Evolutionary conservation across 2,888 invertebrate genomes (phyloP).

Genomic region (Drosophila crucigera): DNA sequence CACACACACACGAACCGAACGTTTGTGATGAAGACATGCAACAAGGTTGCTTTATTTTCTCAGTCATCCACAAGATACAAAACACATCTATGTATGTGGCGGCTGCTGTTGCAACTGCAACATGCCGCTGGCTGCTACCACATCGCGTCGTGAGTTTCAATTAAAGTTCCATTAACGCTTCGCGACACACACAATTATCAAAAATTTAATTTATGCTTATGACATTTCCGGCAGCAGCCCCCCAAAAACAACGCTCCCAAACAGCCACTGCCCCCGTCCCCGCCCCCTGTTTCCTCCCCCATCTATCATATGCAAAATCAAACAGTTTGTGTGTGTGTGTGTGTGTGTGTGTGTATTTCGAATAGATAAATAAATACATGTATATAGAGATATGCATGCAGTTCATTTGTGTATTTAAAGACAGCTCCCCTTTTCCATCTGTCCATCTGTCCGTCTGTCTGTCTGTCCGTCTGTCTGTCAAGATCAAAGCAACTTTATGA

Average conservation of each 20-base stretch:
- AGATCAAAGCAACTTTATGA: constrained; percentile 72
- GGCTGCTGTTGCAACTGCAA: constrained; percentile 11
- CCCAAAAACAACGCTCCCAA: background rate
- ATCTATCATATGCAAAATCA: constrained; percentile 47
- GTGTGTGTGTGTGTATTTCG: constrained; percentile 10
- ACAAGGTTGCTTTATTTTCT: constrained; percentile 50
- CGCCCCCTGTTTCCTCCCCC: background rate
- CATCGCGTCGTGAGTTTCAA: constrained; percentile 68
- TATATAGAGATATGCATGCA: constrained; percentile 30
- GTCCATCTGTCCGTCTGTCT: constrained; percentile 8
- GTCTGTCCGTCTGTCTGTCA: constrained; percentile 32
- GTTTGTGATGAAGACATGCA: constrained; percentile 51
- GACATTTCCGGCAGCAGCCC: constrained; percentile 74
- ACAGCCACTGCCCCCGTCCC: background rate
- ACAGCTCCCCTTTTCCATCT: constrained; percentile 41
- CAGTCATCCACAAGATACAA: constrained; percentile 50
- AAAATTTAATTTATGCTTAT: constrained; percentile 78
- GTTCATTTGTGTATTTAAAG: constrained; percentile 65
- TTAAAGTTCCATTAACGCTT: constrained; percentile 80
- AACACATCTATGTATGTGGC: constrained; percentile 21
- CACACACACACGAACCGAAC: background rate
- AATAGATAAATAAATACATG: constrained; percentile 51
- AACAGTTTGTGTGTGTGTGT: constrained; percentile 24
- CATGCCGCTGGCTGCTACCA: constrained; percentile 15
- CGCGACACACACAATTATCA: constrained; percentile 80